Base-by-base conservation (phyloP, 2,888 invertebrate genomes). In the Pecten maximus region DNA sequence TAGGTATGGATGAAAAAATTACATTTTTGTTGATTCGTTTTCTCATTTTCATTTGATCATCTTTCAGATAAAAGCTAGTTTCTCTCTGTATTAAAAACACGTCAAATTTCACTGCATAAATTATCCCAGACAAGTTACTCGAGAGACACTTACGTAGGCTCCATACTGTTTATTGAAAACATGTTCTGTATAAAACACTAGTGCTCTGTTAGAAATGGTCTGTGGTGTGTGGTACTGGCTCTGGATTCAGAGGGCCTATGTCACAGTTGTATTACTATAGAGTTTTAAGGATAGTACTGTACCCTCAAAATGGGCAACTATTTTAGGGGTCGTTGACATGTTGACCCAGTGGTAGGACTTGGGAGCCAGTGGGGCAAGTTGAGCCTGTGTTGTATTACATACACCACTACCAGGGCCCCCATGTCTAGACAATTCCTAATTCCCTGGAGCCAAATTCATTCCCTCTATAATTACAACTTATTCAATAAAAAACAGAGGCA, bases 361-460 rank as follows among this genome's bases (percentile, higher is more conserved):
- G 74, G 74, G 74, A 74, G 74, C 23, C 74, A 23, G 23, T 35
- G 74, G 74, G 74, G 74, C 23, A 10, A 74, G 23, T 19, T 74
- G 12, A 74, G 10, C 12, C 35, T 74, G 74, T 28, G 35, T 74
- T 74, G 74, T 74, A 74, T 74, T 74, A 74, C 74, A 74, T 28
- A 74, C 35, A 54, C 74, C 74, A 74, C 2, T 74, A 74, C 35
- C 28, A 74, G 35, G 74, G 74, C 74, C 40, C 48, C 40, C 4
- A 15, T 88, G 88, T 88, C 88, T 88, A 88, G 88, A 88, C 88
- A 39, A 40, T 88, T 40, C 28, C 35, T 74, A 44, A 88, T 44
- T 88, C 88, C 88, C 28, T 88, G 88, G 88, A 88, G 88, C 88
- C 88, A 88, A 48, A 88, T 88, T 88, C 88, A 88, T 88, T 88